phyloP scores from a whole-genome alignment of 2,888 invertebrate genomes.

The Melanargia galathea region DNA sequence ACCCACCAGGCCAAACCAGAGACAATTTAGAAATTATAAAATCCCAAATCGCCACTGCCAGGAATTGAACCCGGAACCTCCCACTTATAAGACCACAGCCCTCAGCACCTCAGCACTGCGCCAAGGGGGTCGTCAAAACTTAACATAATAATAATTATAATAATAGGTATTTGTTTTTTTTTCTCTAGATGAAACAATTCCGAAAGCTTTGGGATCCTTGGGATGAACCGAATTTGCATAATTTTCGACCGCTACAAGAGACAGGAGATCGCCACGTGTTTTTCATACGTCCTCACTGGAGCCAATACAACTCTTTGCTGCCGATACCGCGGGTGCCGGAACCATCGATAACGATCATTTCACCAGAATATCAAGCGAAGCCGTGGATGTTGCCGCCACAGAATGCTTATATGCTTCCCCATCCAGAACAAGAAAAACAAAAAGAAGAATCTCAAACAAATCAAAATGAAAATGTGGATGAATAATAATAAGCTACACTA shows the following conservation, averaged over 20 bases:
- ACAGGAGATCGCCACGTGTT: slow-evolving; percentile 69
- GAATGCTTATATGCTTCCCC: slow-evolving; percentile 58
- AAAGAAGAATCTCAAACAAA: slow-evolving; percentile 19
- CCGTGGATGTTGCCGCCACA: slow-evolving; percentile 64
- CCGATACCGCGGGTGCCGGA: slow-evolving; percentile 67
- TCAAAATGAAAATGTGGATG: neutral
- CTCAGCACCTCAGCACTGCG: too few relatives aligned
- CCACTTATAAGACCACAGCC: too few relatives aligned
- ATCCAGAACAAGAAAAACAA: slow-evolving; percentile 39
- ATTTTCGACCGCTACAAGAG: slow-evolving; percentile 78
- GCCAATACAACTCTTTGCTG: slow-evolving; percentile 74
- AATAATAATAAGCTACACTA: neutral
- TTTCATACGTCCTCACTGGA: slow-evolving; percentile 79
- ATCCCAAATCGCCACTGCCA: too few relatives aligned
- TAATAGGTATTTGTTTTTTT: too few relatives aligned
- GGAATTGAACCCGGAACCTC: too few relatives aligned
- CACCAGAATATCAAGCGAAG: slow-evolving; percentile 58
- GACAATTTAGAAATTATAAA: too few relatives aligned
- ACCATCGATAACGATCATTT: slow-evolving; percentile 61
- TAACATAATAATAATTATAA: too few relatives aligned
- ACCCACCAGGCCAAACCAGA: too few relatives aligned
- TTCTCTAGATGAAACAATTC: slow-evolving; percentile 78
- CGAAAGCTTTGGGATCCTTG: slow-evolving; percentile 77
- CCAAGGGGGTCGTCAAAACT: too few relatives aligned
- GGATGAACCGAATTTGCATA: slow-evolving; percentile 76